Conservation (phyloP, 2,113 vertebrate genomes). For the Clarias magur region DNA sequence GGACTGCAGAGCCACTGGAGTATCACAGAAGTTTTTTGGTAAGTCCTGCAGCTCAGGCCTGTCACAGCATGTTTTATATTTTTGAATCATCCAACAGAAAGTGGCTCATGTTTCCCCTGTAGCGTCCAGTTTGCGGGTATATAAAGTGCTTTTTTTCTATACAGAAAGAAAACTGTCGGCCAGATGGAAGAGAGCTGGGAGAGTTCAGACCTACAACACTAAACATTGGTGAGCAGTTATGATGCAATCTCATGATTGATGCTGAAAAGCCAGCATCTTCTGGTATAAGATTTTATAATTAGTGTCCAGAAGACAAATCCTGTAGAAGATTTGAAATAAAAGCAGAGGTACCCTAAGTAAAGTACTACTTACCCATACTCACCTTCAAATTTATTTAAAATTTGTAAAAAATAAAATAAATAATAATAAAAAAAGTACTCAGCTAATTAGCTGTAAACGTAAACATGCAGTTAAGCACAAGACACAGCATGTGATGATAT, state of each 20-base stretch:
- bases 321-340: too few relatives aligned
- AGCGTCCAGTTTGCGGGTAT: neutral
- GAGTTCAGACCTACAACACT: slow-evolving; percentile 95
- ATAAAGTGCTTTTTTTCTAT: neutral
- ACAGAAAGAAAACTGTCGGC: slow-evolving; percentile 95
- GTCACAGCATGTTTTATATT: neutral
- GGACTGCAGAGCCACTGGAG: slow-evolving; percentile 92
- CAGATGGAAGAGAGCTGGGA: slow-evolving; percentile 89
- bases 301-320: neutral
- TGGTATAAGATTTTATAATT: neutral
- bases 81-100: neutral
- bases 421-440: too few relatives aligned
- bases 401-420: too few relatives aligned
- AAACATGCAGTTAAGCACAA: too few relatives aligned
- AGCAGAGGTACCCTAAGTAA: too few relatives aligned
- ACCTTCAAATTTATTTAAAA: too few relatives aligned
- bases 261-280: neutral
- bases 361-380: too few relatives aligned
- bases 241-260: neutral
- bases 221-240: slow-evolving; percentile 83
- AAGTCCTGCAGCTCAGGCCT: slow-evolving; percentile 56
- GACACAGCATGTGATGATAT: too few relatives aligned
- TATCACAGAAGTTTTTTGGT: slow-evolving; percentile 96
- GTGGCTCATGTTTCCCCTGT: neutral
- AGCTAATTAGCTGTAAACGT: too few relatives aligned